Evolutionary conservation across 92 coral and sea anemone species (phyloP), one percentile per base, ranked within the genome.

Genomic region (Umimayanthus chanpuru): DNA sequence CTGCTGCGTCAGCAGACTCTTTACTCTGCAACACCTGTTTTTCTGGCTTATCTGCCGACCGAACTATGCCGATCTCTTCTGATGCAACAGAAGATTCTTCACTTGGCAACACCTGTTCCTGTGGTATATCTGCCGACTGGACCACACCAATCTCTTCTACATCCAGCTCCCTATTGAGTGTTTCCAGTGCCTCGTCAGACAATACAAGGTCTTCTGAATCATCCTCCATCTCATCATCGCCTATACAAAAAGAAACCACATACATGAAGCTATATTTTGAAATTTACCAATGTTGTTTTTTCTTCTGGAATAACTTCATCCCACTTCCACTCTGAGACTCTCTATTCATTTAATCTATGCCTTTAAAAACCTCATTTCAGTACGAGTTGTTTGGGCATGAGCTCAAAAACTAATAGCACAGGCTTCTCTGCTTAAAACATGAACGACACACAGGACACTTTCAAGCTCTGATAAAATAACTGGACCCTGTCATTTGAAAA

Each of bases 161-260:
- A 23, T 81, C 75, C 0, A 81, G 75, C 85, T 64, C 85, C 32
- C 76, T 81, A 18, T 81, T 81, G 0, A 81, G 85, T 21, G 29
- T 81, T 40, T 81, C 85, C 39, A 81, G 73, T 1, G 85, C 85
- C 29, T 81, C 85, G 14, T 81, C 85, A 61, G 85, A 81, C 85
- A 81, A 67, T 7, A 65, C 76, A 81, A 21, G 32, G 21, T 80
- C 68, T 29, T 81, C 85, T 9, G 56, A 40, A 38, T 40, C 75
- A 41, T 81, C 73, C 21, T 61, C 85, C n/a, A 32, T n/a, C 18
- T 65, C 76, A 2, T 32, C 85, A 40, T 64, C 85, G 23, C 41
- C 85, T 77, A 23, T 47, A 41, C 16, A 77, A 28, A 47, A 47
- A 61, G 4, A 32, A 2, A 32, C 36, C 68, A 61, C 25, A 61